phyloP scores from a whole-genome alignment of 2,113 vertebrate genomes.

The Saimiri boliviensis region DNA sequence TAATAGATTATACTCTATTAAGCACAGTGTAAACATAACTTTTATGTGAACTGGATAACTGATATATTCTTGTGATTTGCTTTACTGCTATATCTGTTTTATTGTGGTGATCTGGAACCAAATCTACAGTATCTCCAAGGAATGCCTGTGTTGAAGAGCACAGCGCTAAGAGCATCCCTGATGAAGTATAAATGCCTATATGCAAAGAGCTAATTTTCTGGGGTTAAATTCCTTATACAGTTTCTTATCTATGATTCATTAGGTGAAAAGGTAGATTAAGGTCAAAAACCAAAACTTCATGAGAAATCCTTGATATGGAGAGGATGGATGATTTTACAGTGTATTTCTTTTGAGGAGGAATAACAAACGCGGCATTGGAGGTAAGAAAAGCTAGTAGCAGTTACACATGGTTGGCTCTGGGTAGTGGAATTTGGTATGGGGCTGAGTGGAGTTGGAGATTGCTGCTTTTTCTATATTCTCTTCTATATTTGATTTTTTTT shows the following conservation, averaged over 20 bases:
- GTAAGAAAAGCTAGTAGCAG: neutral
- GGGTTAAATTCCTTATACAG: neutral
- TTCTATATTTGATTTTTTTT: neutral
- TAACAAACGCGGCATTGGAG: neutral
- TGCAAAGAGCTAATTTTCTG: neutral
- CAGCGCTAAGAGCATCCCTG: neutral
- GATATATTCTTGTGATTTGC: neutral
- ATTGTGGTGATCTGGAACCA: neutral
- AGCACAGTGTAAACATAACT: neutral
- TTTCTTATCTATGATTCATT: neutral
- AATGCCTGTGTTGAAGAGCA: neutral
- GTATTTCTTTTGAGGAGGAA: neutral
- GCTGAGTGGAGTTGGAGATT: neutral
- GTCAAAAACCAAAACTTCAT: neutral
- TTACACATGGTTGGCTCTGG: neutral
- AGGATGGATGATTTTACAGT: neutral
- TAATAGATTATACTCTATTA: neutral
- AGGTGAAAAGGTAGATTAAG: neutral
- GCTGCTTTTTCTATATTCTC: neutral
- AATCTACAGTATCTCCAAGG: neutral
- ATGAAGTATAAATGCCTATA: neutral
- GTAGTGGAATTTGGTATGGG: neutral
- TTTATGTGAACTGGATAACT: neutral
- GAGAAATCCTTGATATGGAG: neutral
- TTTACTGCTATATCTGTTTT: neutral